Evolutionary conservation across 35 echinoderm and acorn worm genomes (phyloP).

Genomic region (Amphiura filiformis): DNA sequence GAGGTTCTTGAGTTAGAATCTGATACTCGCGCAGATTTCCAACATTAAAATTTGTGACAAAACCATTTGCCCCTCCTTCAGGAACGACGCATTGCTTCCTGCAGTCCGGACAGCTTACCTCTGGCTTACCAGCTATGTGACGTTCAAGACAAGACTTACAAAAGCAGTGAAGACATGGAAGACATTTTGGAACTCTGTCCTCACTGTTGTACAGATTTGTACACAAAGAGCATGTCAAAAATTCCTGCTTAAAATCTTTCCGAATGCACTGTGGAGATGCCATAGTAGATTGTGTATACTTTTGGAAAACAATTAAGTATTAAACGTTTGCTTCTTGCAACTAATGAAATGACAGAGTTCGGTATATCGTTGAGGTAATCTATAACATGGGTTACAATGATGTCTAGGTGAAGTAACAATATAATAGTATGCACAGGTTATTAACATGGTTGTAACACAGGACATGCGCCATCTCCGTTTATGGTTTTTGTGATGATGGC

Average conservation of each 20-base stretch:
- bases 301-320: too few relatives aligned
- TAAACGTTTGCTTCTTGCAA: too few relatives aligned
- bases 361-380: too few relatives aligned
- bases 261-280: too few relatives aligned
- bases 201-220: background rate
- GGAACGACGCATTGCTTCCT: conserved; percentile 8
- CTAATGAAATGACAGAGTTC: too few relatives aligned
- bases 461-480: too few relatives aligned
- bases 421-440: too few relatives aligned
- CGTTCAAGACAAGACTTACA: background rate
- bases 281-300: too few relatives aligned
- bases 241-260: conserved; percentile 21
- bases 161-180: conserved; percentile 20
- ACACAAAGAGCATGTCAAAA: background rate
- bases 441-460: too few relatives aligned
- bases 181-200: conserved; percentile 18
- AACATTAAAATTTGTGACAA: conserved; percentile 35
- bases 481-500: too few relatives aligned
- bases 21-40: conserved; percentile 42
- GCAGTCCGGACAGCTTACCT: conserved; percentile 34
- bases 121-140: conserved; percentile 6
- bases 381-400: too few relatives aligned
- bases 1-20: background rate
- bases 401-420: too few relatives aligned
- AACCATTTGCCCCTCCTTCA: background rate